Base-by-base conservation (phyloP, 2,888 invertebrate genomes). In the Prosopocoilus inquinatus region DNA sequence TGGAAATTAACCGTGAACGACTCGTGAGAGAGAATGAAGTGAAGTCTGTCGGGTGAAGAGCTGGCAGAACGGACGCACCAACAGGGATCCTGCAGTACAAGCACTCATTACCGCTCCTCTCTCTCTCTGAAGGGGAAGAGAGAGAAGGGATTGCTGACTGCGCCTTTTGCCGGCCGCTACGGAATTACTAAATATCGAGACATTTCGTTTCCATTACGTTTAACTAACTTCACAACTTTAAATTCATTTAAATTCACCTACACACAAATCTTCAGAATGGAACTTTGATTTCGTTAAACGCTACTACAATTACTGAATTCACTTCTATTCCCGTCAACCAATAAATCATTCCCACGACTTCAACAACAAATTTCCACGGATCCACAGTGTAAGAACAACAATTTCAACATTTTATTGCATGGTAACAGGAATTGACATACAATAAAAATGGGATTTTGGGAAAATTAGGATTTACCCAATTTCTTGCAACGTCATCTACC, bases 1-100 rank as follows among this genome's bases (percentile, higher is more conserved):
- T 72, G 73, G 70, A 72, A 73, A 73, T 72, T 72, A 72, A 71
- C 69, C 70, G 70, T 71, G 72, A 72, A 72, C 68, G 62, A 57
- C 58, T 63, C 59, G 60, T 58, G 62, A 61, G 62, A 59, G 56
- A 62, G 61, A 65, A 67, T 60, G 61, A 64, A 65, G 65, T 60
- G 61, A 64, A 64, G 61, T 57, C 55, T 59, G 54, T 61, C 60
- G 59, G 58, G 51, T 59, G 63, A 62, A 65, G 63, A 64, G 63
- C 43, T 9, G 20, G 13, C 58, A 58, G 53, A 59, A 63, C 58
- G 61, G 57, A 61, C 65, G 69, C 67, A 28, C 20, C 20, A 67
- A 70, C 67, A 68, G 68, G 67, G 70, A 70, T 68, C 67, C 67
- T 69, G 71, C 70, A 67, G 68, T 67, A 71, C 69, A 69, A 71